phyloP scores from a whole-genome alignment of 1,140 invertebrate genomes.

The Philopotamus ludificatus region DNA sequence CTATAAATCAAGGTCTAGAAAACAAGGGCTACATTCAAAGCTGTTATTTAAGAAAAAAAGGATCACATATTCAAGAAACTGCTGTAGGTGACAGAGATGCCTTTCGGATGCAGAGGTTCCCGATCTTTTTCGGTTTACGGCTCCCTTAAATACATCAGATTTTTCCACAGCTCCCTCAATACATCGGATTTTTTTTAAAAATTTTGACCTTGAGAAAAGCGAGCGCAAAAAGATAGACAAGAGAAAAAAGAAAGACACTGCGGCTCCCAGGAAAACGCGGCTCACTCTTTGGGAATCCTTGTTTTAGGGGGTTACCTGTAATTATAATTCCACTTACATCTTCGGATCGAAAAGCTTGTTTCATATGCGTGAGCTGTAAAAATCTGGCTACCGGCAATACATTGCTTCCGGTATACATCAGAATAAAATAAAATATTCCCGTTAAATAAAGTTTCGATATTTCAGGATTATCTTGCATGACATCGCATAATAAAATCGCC shows the following conservation, averaged over 20 bases:
- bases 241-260: background rate
- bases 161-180: too few relatives aligned
- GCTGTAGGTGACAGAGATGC: too few relatives aligned
- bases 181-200: too few relatives aligned
- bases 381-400: constrained; percentile 93
- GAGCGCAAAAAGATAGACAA: too few relatives aligned
- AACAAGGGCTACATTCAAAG: too few relatives aligned
- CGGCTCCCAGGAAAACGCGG: background rate
- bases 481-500: constrained; percentile 76
- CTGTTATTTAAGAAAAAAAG: background rate
- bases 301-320: background rate
- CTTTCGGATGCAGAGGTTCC: too few relatives aligned
- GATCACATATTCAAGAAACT: too few relatives aligned
- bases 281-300: background rate
- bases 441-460: constrained; percentile 92
- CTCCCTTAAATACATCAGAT: too few relatives aligned
- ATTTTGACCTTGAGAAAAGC: too few relatives aligned
- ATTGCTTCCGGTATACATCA: constrained; percentile 99
- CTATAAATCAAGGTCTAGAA: too few relatives aligned
- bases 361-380: constrained; percentile 91
- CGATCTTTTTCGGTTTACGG: too few relatives aligned
- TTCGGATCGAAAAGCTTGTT: constrained; percentile 89
- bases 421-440: constrained; percentile 97
- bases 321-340: constrained; percentile 63
- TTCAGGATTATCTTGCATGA: constrained; percentile 95